Percentiles rank a stretch among this genome's conserved stretches.
Conservation (phyloP, 2,888 invertebrate genomes). For the Scaptodrosophila latifasciaeformis region DNA sequence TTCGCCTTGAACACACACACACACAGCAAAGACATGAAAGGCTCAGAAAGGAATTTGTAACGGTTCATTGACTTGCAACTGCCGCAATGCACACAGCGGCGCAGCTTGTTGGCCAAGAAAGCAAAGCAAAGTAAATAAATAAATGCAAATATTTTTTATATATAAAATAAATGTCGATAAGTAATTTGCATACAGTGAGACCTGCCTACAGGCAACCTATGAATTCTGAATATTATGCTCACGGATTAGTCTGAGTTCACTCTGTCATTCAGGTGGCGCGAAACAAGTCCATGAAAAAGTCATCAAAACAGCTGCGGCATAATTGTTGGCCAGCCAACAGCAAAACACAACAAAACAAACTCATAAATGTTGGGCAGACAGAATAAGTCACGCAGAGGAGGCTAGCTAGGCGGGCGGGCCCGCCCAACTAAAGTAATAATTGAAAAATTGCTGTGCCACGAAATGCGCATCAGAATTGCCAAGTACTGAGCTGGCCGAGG, state of each 20-base stretch:
- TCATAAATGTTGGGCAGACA: not conserved
- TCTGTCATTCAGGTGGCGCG: not conserved
- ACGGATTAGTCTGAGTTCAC: not conserved
- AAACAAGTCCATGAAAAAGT: not conserved
- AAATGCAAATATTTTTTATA: constrained; percentile 28
- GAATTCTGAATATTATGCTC: not conserved
- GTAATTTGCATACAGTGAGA: no score
- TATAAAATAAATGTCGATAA: constrained; percentile 22
- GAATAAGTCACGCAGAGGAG: not conserved
- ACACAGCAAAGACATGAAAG: constrained; percentile 63
- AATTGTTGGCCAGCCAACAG: not conserved
- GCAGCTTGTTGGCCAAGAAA: constrained; percentile 7
- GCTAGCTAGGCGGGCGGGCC: no score
- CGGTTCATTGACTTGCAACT: constrained; percentile 61
- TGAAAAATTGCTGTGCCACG: not conserved
- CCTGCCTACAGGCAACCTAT: no score
- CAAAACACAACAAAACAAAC: no score
- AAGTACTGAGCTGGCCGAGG: not conserved
- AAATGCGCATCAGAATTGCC: not conserved
- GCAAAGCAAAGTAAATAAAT: constrained; percentile 22
- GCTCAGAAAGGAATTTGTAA: constrained; percentile 54
- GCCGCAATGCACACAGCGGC: constrained; percentile 24
- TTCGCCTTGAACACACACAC: constrained; percentile 29
- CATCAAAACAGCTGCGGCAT: not conserved
- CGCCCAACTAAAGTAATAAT: not conserved